These are phyloP conservation scores for Triops longicaudatus DNA, from an alignment of 1,140 invertebrate genomes.

Conservation along the genomic window DNA sequence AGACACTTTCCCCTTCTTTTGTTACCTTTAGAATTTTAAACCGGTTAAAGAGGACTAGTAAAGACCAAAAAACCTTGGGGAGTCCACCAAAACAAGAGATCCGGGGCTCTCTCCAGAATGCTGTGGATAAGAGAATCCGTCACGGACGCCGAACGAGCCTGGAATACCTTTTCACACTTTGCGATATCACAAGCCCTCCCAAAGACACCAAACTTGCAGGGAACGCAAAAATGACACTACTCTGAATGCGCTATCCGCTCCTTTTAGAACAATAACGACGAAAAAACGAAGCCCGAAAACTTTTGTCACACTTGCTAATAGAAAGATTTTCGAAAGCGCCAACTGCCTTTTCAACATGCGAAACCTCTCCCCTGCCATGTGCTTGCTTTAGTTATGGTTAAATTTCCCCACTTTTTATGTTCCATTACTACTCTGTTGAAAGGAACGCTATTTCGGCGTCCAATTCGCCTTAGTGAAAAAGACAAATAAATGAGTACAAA, in stretches of 20 bases:
- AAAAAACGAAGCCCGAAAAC: not conserved
- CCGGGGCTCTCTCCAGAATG: not conserved
- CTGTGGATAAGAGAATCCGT: not conserved
- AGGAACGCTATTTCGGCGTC: too few relatives aligned
- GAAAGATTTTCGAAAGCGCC: not conserved
- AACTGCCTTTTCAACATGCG: not conserved
- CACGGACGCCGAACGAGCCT: not conserved
- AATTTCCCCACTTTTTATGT: not conserved
- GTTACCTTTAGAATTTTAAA: slow-evolving; percentile 1
- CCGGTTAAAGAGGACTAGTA: slow-evolving; percentile 11
- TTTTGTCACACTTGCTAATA: slow-evolving; percentile 13
- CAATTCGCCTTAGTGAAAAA: too few relatives aligned
- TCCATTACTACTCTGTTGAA: too few relatives aligned
- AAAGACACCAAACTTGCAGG: not conserved
- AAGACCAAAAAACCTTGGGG: not conserved
- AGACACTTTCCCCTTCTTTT: not conserved
- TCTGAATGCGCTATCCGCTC: not conserved
- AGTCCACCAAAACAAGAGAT: slow-evolving; percentile 1
- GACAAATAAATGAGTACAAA: not conserved
- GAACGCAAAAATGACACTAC: not conserved
- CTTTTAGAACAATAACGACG: not conserved
- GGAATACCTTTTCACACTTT: slow-evolving; percentile 12
- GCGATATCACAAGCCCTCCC: not conserved
- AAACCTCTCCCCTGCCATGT: not conserved
- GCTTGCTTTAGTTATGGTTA: not conserved